A percentile compares a stretch with the other conserved stretches of the same genome.
Evolutionary conservation across 2,888 invertebrate genomes (phyloP).

Genomic region (Orthonychiurus folsomi): DNA sequence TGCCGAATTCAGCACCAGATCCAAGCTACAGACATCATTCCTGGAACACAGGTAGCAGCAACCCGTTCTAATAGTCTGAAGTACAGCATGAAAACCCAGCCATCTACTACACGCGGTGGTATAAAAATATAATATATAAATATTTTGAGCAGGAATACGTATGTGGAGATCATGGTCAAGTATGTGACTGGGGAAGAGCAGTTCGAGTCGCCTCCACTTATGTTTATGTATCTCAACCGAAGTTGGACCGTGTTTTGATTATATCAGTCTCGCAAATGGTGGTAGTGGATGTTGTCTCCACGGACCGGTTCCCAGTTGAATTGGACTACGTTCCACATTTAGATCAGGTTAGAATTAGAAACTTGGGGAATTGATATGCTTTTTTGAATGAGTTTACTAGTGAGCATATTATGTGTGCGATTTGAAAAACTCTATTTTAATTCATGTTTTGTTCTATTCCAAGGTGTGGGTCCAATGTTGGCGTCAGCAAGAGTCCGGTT

Average conservation of each 20-base stretch:
- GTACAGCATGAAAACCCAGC: background rate
- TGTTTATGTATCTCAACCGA: conserved; percentile 63
- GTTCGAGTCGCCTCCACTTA: conserved; percentile 62
- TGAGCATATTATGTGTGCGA: too few relatives aligned
- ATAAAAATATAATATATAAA: background rate
- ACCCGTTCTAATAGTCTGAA: background rate
- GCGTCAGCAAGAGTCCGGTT: conserved; percentile 48
- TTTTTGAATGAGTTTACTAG: too few relatives aligned
- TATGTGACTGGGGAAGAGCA: conserved; percentile 63
- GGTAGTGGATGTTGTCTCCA: conserved; percentile 61
- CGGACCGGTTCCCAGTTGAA: conserved; percentile 62
- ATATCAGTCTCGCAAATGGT: conserved; percentile 64
- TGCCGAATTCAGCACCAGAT: conserved; percentile 63
- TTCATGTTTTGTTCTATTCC: too few relatives aligned
- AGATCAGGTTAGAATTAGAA: too few relatives aligned
- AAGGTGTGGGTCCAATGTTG: conserved; percentile 50
- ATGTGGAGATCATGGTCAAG: conserved; percentile 58
- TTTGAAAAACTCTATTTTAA: too few relatives aligned
- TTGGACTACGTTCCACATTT: conserved; percentile 55
- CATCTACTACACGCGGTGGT: background rate
- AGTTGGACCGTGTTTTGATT: conserved; percentile 59
- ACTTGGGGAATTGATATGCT: too few relatives aligned
- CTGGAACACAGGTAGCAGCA: conserved; percentile 54
- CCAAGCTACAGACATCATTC: conserved; percentile 59
- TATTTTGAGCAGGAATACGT: conserved; percentile 52